These are phyloP conservation scores for Staurois parvus DNA, from an alignment of 2,797 vertebrate species.

Conservation along the genomic window DNA sequence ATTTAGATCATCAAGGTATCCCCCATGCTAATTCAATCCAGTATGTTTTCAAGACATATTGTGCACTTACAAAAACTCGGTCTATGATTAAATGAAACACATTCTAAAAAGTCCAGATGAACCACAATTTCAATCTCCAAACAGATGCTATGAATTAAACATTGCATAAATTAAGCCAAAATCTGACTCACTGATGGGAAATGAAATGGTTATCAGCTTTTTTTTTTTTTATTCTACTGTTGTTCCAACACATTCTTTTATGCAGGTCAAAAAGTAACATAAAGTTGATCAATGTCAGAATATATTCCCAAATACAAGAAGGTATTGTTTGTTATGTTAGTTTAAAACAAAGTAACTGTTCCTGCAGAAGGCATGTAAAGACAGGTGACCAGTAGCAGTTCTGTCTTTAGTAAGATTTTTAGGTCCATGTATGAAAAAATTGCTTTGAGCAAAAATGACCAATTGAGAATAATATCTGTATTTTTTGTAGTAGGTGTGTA, in stretches of 20 bases:
- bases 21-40: not conserved
- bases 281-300: not conserved
- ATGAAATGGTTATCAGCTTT: slow-evolving; percentile 21
- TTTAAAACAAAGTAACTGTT: too few species aligned
- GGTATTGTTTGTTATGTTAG: too few species aligned
- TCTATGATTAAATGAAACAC: not conserved
- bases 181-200: slow-evolving; percentile 19
- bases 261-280: slow-evolving; percentile 17
- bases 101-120: not conserved
- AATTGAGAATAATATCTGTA: too few species aligned
- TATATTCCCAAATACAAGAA: not conserved
- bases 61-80: not conserved
- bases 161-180: slow-evolving; percentile 19
- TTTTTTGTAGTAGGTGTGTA: too few species aligned
- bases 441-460: too few species aligned
- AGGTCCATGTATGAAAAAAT: too few species aligned
- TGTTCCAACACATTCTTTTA: slow-evolving; percentile 21
- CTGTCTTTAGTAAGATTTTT: too few species aligned
- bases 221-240: not conserved
- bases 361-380: too few species aligned
- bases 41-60: not conserved
- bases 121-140: not conserved
- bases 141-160: not conserved
- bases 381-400: too few species aligned
- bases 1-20: not conserved